These are phyloP conservation scores for Ganaspis sp. DNA, from an alignment of 1,140 invertebrate genomes.

Conservation along the genomic window DNA sequence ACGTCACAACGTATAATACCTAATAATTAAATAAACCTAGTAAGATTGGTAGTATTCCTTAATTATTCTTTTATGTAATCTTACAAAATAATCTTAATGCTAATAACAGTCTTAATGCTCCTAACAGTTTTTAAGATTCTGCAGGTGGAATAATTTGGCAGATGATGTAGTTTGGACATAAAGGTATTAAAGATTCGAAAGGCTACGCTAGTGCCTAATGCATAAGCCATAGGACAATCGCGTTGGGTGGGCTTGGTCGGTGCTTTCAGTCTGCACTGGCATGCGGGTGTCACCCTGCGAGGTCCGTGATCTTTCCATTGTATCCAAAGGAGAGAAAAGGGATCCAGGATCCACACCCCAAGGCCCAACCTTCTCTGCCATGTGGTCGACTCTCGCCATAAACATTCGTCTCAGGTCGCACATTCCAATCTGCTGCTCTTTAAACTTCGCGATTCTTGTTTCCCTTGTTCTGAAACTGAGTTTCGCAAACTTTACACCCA, in stretches of 20 bases:
- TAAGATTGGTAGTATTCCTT: no score
- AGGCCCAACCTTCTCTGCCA: neutral
- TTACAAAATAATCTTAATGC: no score
- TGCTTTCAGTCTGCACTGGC: conserved; percentile 39
- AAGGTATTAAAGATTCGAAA: neutral
- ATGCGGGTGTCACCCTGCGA: conserved; percentile 50
- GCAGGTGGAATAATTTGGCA: neutral
- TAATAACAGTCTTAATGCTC: no score
- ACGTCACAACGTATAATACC: no score
- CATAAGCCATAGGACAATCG: conserved; percentile 49
- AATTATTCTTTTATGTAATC: no score
- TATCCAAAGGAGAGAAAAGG: conserved; percentile 4
- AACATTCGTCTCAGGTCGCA: neutral
- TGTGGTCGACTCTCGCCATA: neutral
- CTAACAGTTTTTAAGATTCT: no score
- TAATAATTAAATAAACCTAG: no score
- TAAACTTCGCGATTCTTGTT: neutral
- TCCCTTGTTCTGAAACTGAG: neutral
- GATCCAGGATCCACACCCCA: conserved; percentile 4
- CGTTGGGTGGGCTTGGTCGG: conserved; percentile 45
- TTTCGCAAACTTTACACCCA: neutral
- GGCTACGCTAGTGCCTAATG: conserved; percentile 42
- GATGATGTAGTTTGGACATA: neutral
- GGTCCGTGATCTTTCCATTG: conserved; percentile 27
- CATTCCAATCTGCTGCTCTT: neutral